These are phyloP conservation scores for Noctua fimbriata DNA, from an alignment of 2,888 invertebrate species.

Conservation along the genomic window DNA sequence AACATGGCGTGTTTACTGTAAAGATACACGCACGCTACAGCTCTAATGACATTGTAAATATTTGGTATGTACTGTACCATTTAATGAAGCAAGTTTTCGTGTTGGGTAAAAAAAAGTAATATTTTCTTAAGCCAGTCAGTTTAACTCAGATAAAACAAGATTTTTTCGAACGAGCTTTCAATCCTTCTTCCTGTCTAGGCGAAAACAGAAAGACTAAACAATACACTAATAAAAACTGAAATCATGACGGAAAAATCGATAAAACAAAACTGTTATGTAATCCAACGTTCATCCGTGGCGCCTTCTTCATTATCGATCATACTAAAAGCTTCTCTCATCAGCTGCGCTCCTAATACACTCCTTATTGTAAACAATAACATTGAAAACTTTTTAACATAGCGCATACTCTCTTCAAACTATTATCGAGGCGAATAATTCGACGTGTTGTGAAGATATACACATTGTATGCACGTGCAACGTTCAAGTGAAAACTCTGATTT, in stretches of 20 bases:
- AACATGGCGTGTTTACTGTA: constrained; percentile 75
- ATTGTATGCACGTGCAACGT: constrained; percentile 79
- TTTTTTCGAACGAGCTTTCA: not conserved
- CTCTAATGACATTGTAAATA: constrained; percentile 46
- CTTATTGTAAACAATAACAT: constrained; percentile 88
- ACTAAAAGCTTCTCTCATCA: constrained; percentile 87
- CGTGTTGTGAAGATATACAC: constrained; percentile 87
- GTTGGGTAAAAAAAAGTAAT: not conserved
- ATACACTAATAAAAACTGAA: constrained; percentile 32
- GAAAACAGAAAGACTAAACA: constrained; percentile 24
- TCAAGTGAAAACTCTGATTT: constrained; percentile 71
- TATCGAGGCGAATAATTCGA: constrained; percentile 86
- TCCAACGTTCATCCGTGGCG: constrained; percentile 58
- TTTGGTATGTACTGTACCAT: no score
- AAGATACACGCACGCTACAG: constrained; percentile 48
- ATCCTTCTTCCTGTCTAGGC: constrained; percentile 5
- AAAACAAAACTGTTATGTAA: constrained; percentile 55
- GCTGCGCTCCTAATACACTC: constrained; percentile 78
- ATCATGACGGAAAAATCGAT: constrained; percentile 46
- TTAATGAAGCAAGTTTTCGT: no score
- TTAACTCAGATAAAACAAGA: not conserved
- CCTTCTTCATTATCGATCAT: constrained; percentile 71
- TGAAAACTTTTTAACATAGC: constrained; percentile 87
- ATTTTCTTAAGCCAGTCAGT: constrained; percentile 38
- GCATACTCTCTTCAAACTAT: constrained; percentile 73